These are phyloP conservation scores for Pseudomyrmex concolor DNA, from an alignment of 1,140 invertebrate genomes.

Conservation along the genomic window DNA sequence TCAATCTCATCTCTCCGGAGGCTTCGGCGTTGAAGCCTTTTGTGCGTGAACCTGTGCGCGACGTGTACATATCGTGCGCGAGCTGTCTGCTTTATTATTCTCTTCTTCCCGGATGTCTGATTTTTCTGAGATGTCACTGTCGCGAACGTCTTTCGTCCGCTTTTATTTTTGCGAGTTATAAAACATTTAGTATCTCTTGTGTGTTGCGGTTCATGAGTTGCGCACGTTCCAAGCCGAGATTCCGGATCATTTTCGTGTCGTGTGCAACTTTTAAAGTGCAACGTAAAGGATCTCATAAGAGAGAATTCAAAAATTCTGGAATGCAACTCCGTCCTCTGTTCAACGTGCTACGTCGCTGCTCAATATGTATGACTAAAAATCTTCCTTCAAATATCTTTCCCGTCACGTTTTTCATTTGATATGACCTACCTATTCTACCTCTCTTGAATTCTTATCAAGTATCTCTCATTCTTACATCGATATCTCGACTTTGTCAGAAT, in stretches of 20 bases:
- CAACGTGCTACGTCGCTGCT: conserved; percentile 42
- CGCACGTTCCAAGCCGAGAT: too few species aligned
- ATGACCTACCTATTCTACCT: conserved; percentile 66
- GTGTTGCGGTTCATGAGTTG: too few species aligned
- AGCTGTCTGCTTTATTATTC: not conserved
- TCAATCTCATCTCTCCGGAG: conserved; percentile 60
- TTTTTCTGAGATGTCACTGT: not conserved
- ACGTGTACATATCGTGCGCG: not conserved
- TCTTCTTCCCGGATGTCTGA: not conserved
- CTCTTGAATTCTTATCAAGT: conserved; percentile 63
- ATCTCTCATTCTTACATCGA: conserved; percentile 58
- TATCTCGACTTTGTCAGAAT: conserved; percentile 31
- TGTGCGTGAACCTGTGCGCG: not conserved
- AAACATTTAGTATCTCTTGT: too few species aligned
- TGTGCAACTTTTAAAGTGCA: too few species aligned
- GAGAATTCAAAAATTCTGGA: conserved; percentile 51
- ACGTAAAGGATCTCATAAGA: too few species aligned
- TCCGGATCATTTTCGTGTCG: too few species aligned
- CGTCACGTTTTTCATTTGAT: conserved; percentile 68
- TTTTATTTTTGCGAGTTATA: too few species aligned
- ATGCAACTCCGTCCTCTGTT: conserved; percentile 55
- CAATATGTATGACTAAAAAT: conserved; percentile 68
- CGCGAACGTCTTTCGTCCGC: too few species aligned
- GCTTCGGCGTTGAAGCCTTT: not conserved
- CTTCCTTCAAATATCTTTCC: conserved; percentile 63